These are phyloP conservation scores for Hypotaenidia philippensis DNA, from an alignment of 2,797 vertebrate genomes.

Conservation along the genomic window DNA sequence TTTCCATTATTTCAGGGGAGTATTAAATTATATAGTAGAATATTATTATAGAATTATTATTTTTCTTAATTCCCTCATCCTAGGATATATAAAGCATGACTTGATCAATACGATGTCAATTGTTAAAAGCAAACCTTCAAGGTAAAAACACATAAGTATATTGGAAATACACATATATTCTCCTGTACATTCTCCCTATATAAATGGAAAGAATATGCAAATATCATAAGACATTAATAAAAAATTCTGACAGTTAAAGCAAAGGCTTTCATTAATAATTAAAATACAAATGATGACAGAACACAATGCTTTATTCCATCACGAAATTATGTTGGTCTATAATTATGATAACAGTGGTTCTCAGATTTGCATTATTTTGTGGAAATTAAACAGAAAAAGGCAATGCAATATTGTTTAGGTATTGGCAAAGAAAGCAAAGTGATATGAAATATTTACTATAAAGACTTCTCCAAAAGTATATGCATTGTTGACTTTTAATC, in stretches of 20 bases:
- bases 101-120: background rate
- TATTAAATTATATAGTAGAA: background rate
- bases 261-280: conserved; percentile 71
- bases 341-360: conserved; percentile 30
- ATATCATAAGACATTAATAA: conserved; percentile 55
- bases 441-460: conserved; percentile 3
- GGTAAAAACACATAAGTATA: background rate
- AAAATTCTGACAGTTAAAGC: conserved; percentile 72
- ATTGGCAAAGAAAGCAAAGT: background rate
- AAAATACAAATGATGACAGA: conserved; percentile 70
- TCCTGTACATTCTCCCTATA: background rate
- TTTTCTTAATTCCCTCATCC: background rate
- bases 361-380: conserved; percentile 46
- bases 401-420: background rate
- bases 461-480: background rate
- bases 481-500: background rate
- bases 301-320: conserved; percentile 54
- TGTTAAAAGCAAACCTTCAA: conserved; percentile 36
- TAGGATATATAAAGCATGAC: background rate
- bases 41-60: background rate
- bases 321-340: conserved; percentile 48
- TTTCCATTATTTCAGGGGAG: background rate
- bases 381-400: conserved; percentile 47
- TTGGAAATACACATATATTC: background rate
- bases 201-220: conserved; percentile 39